Evolutionary conservation across 2,797 vertebrate species (phyloP).

Genomic region (Neosalanx taihuensis): DNA sequence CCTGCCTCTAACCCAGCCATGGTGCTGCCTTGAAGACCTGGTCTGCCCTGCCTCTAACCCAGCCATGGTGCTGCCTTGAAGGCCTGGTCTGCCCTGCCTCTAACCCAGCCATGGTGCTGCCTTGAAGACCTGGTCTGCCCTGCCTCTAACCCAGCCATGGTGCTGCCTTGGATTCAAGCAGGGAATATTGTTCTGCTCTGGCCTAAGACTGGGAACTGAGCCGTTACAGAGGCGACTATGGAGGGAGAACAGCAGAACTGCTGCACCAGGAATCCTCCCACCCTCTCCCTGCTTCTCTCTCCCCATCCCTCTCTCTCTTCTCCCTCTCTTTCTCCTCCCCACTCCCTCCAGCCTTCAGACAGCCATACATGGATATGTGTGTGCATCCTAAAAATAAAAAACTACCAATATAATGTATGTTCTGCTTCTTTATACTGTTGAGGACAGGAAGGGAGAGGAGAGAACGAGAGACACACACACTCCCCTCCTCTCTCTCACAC

Average conservation of each 20-base stretch:
- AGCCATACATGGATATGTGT: slow-evolving; percentile 54
- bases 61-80: too few relatives aligned
- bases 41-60: background rate
- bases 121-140: slow-evolving; percentile 15
- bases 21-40: background rate
- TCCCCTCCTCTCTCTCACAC: background rate
- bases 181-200: slow-evolving; percentile 49
- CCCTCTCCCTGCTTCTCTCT: slow-evolving; percentile 6
- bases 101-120: slow-evolving; percentile 17
- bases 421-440: background rate
- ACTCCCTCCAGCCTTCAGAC: slow-evolving; percentile 10
- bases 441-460: background rate
- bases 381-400: slow-evolving; percentile 42
- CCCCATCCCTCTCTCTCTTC: background rate
- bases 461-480: background rate
- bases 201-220: slow-evolving; percentile 44
- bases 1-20: too few relatives aligned
- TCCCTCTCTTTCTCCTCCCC: too few relatives aligned
- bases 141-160: slow-evolving; percentile 7
- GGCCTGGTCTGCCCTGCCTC: too few relatives aligned
- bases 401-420: background rate
- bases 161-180: slow-evolving; percentile 43
- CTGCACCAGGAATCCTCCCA: slow-evolving; percentile 27
- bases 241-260: slow-evolving; percentile 4
- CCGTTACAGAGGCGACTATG: slow-evolving; percentile 20